phyloP scores from a whole-genome alignment of 2,113 vertebrate species.

The Sialia sialis region DNA sequence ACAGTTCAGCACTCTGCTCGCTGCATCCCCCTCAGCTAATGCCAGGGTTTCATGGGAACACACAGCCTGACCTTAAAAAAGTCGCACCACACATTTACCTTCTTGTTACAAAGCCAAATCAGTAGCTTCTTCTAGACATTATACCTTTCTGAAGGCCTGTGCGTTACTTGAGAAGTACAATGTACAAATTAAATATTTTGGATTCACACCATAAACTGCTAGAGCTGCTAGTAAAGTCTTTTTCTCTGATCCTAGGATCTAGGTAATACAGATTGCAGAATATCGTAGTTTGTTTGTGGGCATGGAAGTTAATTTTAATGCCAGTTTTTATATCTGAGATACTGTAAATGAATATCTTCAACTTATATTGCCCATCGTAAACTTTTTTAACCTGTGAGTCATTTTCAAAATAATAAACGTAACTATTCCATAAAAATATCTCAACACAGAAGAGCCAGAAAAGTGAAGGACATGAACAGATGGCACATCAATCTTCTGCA shows the following conservation, averaged over 20 bases:
- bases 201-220: constrained; percentile 4
- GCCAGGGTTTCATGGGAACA: background rate
- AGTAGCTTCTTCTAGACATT: background rate
- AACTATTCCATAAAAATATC: constrained; percentile 87
- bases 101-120: background rate
- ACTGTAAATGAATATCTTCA: constrained; percentile 64
- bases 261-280: background rate
- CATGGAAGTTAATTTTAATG: constrained; percentile 44
- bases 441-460: constrained; percentile 82
- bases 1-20: background rate
- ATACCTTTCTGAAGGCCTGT: background rate
- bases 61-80: background rate
- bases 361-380: constrained; percentile 79
- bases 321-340: constrained; percentile 62
- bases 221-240: background rate
- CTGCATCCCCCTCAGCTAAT: background rate
- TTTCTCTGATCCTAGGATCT: background rate
- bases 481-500: constrained; percentile 84
- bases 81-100: background rate
- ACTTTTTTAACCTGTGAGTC: constrained; percentile 85
- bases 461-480: constrained; percentile 85
- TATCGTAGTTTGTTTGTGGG: constrained; percentile 2
- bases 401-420: constrained; percentile 84
- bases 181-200: background rate
- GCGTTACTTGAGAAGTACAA: background rate